Conservation (phyloP, 1,140 invertebrate species). For the Sitobion miscanthi region DNA sequence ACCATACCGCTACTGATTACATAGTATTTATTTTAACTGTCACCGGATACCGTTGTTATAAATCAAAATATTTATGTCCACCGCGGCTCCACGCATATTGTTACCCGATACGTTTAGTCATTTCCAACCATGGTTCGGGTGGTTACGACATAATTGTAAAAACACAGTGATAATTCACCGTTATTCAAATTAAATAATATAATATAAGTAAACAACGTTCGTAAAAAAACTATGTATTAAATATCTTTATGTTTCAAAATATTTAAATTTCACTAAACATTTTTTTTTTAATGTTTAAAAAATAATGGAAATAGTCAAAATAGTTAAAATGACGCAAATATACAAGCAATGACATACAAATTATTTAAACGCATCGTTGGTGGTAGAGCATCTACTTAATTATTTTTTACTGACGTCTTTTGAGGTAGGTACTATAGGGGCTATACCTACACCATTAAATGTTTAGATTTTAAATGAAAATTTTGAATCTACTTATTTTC, state of each 20-base stretch:
- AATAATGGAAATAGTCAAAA: background rate
- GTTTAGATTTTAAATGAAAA: background rate
- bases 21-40: background rate
- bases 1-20: background rate
- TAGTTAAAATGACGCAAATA: background rate
- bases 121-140: background rate
- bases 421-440: background rate
- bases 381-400: background rate
- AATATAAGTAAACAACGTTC: background rate
- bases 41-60: conserved; percentile 20
- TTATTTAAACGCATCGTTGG: background rate
- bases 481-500: background rate
- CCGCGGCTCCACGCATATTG: background rate
- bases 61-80: background rate
- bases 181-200: background rate
- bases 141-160: background rate
- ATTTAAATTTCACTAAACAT: background rate
- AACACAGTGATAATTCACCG: background rate
- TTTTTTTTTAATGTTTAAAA: background rate
- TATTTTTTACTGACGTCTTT: background rate
- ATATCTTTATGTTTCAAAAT: background rate
- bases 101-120: background rate
- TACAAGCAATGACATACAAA: background rate
- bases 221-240: background rate
- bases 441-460: background rate